Evolutionary conservation across 2,797 vertebrate genomes (phyloP), one percentile per base, ranked within the genome.

Genomic region (Apogon hyalosoma): DNA sequence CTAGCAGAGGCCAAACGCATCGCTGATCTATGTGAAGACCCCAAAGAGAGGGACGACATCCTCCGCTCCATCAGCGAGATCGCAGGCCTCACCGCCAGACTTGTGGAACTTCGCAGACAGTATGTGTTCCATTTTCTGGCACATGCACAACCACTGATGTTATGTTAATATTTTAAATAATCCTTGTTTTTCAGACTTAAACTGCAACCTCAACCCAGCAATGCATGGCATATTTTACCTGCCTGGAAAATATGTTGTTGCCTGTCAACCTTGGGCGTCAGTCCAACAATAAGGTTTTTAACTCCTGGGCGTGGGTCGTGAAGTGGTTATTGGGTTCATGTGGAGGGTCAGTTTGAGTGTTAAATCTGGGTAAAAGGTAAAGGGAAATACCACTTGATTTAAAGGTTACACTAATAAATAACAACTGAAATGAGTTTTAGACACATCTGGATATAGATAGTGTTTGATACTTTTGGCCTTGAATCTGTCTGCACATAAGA

Each of bases 31-130:
- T 99, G 97, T 78, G 98, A 99, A 69, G 97, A 99, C 69, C 97
- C 96, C 46, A 98, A 97, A 85, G 98, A 99, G 75, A 94, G 96
- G 81, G 98, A 98, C 7, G 98, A 99, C 80, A 99, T 99, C 81
- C 92, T 98, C 36, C 96, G 96, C 63, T 99, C 97, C 69, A 86
- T 99, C 80, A 94, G 95, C n/a, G 97, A 99, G 81, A 98, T 99
- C n/a, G 95, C 96, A 54, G 96, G 95, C 52, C 89, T 98, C 86
- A 97, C 97, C 5, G 95, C 95, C 63, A 96, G 97, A 80, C 89
- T 99, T 3, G 82, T 93, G 38, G 98, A 99, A 62, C 93, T 99
- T 10, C 94, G 97, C 39, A 95, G 92, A 87, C 96, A 96, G 97
- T 98, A 93, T 0, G 96, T 87, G 61, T n/a, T 55, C 39, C 1